phyloP scores from a whole-genome alignment of 2,888 invertebrate species.

The Autographa pulchrina region DNA sequence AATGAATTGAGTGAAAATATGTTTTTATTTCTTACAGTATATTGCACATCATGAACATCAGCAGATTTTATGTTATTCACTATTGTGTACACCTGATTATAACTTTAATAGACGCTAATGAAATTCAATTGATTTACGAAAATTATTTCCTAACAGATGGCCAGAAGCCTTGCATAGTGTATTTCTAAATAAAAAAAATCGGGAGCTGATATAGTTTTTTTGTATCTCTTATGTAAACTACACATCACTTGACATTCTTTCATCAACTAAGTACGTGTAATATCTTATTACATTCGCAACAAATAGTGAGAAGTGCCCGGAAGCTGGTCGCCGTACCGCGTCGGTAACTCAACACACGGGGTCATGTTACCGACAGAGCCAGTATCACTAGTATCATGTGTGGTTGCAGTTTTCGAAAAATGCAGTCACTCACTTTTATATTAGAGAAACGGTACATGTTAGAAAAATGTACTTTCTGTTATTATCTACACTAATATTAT shows the following conservation, averaged over 20 bases:
- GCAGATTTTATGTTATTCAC: background rate
- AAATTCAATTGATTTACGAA: too few relatives aligned
- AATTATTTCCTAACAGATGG: too few relatives aligned
- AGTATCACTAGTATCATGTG: conserved; percentile 30
- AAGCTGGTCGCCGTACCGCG: conserved; percentile 50
- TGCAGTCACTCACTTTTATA: conserved; percentile 6
- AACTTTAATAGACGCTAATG: too few relatives aligned
- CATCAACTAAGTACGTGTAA: background rate
- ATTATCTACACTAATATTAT: too few relatives aligned
- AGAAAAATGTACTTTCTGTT: conserved; percentile 24
- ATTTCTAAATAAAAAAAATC: too few relatives aligned
- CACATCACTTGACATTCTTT: background rate
- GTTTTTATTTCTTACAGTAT: background rate
- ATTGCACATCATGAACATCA: background rate
- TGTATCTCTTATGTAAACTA: background rate
- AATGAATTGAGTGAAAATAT: background rate
- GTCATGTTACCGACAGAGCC: conserved; percentile 35
- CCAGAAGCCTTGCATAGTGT: too few relatives aligned
- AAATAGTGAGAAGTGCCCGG: conserved; percentile 52
- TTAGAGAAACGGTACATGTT: conserved; percentile 43
- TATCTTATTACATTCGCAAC: conserved; percentile 36
- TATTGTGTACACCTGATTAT: background rate
- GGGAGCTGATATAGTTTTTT: background rate
- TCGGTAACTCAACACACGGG: conserved; percentile 53
- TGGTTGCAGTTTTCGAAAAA: conserved; percentile 51